Evolutionary conservation across 2,797 vertebrate species (phyloP), one percentile per base, ranked within the genome.

Genomic region (Mus minutoides): DNA sequence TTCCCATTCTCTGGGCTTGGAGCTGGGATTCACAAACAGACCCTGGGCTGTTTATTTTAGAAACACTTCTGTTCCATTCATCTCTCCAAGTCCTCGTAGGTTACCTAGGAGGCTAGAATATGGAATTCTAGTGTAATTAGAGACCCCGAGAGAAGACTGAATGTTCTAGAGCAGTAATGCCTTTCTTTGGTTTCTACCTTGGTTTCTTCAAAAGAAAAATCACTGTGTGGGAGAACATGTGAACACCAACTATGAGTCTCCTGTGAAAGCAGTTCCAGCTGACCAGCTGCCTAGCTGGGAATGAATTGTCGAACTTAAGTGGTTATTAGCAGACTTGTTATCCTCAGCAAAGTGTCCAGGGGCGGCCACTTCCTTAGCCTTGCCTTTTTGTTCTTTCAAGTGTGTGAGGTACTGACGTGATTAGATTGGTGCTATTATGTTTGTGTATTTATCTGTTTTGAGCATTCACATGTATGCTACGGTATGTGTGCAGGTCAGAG

Each of bases 131-230:
- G 26, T 29, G 46, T 86, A 79, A 94, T 92, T 92, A 97, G 92
- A 94, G 80, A 90, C 34, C 64, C 90, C 11, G 6, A 79, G 52
- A 54, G 85, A 82, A 64, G 64, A 87, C 54, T 86, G 94, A 78
- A 75, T 78, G 86, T 90, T 91, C 37, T 21, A 49, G 1, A 91
- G 37, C 73, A 73, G 71, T 29, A 90, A 84, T 85, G 54, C 79
- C 58, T 95, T 29, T 54, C 10, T 84, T 96, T 96, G 21, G n/a
- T 90, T 75, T 40, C n/a, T 11, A 19, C 43, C 94, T 88, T 40
- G 40, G 13, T 77, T 89, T 94, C 58, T 86, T 95, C 92, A 93
- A 58, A 73, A 80, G 62, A 60, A 87, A 90, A 95, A 71, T 96
- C 40, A 2, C 64, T 87, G 62, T 46, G 24, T 89, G 78, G 88